These are phyloP conservation scores for Trissolcus brochymenae DNA, from an alignment of 2,888 invertebrate genomes.

Conservation along the genomic window DNA sequence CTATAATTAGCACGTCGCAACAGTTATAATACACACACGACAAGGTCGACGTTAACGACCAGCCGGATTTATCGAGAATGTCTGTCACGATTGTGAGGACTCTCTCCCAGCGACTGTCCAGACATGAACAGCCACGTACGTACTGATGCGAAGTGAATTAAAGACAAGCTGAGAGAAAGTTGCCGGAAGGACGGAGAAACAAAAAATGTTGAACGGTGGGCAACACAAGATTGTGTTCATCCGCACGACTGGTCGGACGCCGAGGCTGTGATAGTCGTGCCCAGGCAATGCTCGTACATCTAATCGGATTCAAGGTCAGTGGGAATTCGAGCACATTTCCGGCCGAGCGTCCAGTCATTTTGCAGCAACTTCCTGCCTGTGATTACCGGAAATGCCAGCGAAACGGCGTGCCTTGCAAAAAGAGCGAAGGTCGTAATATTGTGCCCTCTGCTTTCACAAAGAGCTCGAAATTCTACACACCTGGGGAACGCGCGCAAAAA, in stretches of 20 bases:
- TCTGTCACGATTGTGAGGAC: constrained; percentile 20
- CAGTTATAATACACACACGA: constrained; percentile 17
- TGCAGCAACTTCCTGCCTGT: constrained; percentile 67
- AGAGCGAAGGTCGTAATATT: constrained; percentile 42
- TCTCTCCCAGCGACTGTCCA: constrained; percentile 23
- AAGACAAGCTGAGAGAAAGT: constrained; percentile 17
- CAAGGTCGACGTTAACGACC: constrained; percentile 13
- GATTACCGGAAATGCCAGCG: constrained; percentile 67
- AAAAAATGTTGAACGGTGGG: not conserved
- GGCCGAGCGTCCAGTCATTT: constrained; percentile 65
- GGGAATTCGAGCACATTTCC: constrained; percentile 57
- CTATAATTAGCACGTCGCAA: constrained; percentile 19
- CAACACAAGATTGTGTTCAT: not conserved
- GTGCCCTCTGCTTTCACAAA: constrained; percentile 10
- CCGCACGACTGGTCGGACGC: constrained; percentile 3
- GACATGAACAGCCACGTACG: constrained; percentile 46
- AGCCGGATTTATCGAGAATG: constrained; percentile 24
- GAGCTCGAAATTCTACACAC: too few species aligned
- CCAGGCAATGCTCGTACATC: constrained; percentile 24
- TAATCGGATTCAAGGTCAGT: constrained; percentile 39
- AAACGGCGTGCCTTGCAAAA: constrained; percentile 47
- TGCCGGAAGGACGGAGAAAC: not conserved
- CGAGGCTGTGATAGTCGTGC: not conserved
- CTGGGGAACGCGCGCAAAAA: constrained; percentile 1
- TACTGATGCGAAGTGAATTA: constrained; percentile 60